Evolutionary conservation across 2,113 vertebrate species (phyloP).

Genomic region (Paedocypris sp.): DNA sequence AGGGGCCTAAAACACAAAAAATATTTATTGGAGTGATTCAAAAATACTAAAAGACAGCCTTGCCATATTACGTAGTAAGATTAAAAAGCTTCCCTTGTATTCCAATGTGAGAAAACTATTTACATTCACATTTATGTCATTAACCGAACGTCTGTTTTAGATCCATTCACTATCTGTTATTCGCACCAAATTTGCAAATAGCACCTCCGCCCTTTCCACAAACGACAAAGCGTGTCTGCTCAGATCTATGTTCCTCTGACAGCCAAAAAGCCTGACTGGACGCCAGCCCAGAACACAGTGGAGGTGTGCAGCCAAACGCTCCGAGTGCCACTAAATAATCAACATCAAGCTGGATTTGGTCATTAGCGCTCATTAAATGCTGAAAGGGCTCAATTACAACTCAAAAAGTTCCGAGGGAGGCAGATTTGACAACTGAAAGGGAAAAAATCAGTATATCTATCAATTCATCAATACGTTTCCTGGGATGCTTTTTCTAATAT

Average conservation of each 20-base stretch:
- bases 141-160: too few relatives aligned
- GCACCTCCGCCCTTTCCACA: background rate
- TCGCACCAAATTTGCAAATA: background rate
- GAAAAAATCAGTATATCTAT: too few relatives aligned
- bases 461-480: too few relatives aligned
- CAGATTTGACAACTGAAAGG: background rate
- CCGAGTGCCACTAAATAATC: constrained; percentile 10
- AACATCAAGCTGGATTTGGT: constrained; percentile 6
- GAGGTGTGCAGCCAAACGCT: constrained; percentile 5
- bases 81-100: too few relatives aligned
- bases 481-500: too few relatives aligned
- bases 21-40: too few relatives aligned
- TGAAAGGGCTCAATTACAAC: constrained; percentile 17
- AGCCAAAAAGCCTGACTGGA: constrained; percentile 23
- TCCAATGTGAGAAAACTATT: too few relatives aligned
- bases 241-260: background rate
- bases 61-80: too few relatives aligned
- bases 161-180: background rate
- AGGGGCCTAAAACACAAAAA: too few relatives aligned
- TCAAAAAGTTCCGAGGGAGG: background rate
- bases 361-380: constrained; percentile 15
- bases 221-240: background rate
- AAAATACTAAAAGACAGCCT: too few relatives aligned
- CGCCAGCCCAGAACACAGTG: constrained; percentile 17
- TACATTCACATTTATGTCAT: too few relatives aligned